A percentile compares a stretch with the other conserved stretches of the same genome.
Conservation (phyloP, 2,113 vertebrate species). For the Pimephales promelas region DNA sequence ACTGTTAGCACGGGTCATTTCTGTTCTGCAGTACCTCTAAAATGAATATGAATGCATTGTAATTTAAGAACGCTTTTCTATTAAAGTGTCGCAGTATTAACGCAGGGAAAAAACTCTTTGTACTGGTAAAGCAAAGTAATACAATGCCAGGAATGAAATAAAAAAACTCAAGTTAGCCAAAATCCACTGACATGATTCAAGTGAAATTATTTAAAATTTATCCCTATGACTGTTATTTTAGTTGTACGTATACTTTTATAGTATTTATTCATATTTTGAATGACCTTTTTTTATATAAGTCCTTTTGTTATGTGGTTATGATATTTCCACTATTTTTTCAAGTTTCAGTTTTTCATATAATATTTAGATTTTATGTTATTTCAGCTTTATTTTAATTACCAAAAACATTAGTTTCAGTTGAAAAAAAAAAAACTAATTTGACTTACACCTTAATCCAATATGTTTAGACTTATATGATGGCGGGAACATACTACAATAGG, state of each 20-base stretch:
- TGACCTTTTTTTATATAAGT: background rate
- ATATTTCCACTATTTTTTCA: background rate
- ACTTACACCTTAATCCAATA: background rate
- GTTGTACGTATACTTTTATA: background rate
- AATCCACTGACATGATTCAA: background rate
- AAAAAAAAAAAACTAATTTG: background rate
- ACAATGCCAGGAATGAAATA: background rate
- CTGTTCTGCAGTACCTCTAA: background rate
- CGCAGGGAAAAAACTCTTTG: background rate
- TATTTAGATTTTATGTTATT: background rate
- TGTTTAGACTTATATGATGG: background rate
- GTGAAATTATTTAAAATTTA: background rate
- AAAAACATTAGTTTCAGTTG: background rate
- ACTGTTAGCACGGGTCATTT: background rate
- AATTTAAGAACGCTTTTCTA: background rate
- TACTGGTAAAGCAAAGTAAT: background rate
- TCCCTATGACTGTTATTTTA: background rate
- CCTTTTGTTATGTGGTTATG: background rate
- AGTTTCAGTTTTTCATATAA: background rate
- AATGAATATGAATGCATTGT: background rate
- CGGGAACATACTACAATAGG: background rate
- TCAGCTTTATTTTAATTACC: background rate
- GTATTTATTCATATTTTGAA: background rate
- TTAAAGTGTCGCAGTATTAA: background rate
- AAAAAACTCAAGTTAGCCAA: background rate